These are phyloP conservation scores for Netta rufina DNA, from an alignment of 2,797 vertebrate genomes.

Conservation along the genomic window DNA sequence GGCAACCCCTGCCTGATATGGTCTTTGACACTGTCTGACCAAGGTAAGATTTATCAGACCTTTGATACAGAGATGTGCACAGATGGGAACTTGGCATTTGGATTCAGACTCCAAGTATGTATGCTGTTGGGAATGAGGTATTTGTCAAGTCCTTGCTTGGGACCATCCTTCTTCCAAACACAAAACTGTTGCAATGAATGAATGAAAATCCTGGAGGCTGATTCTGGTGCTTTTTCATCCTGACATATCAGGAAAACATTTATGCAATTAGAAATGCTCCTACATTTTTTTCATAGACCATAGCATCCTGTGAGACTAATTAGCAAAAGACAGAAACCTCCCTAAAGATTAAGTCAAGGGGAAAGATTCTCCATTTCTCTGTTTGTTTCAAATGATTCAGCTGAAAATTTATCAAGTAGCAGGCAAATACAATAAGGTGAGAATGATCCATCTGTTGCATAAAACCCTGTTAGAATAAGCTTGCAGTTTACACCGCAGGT, in stretches of 20 bases:
- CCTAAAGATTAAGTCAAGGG: not conserved
- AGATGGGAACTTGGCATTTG: not conserved
- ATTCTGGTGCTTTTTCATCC: not conserved
- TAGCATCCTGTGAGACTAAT: not conserved
- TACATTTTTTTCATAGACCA: not conserved
- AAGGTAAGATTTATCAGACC: not conserved
- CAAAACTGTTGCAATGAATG: not conserved
- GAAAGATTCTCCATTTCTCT: not conserved
- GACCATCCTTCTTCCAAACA: not conserved
- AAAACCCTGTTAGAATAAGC: not conserved
- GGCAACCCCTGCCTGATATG: accelerated
- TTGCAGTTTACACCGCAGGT: not conserved
- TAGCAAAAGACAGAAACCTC: not conserved
- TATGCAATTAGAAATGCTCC: not conserved
- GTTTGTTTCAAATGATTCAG: not conserved
- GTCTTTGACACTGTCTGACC: not conserved
- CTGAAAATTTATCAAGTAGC: not conserved
- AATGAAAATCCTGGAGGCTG: not conserved
- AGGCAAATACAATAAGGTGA: not conserved
- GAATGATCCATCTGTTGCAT: not conserved
- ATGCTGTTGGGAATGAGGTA: not conserved
- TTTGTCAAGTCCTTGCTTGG: not conserved
- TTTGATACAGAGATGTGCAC: not conserved
- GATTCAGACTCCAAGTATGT: not conserved
- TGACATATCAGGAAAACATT: not conserved